Conservation (phyloP, 2,888 invertebrate species). For the Bombylius discolor region DNA sequence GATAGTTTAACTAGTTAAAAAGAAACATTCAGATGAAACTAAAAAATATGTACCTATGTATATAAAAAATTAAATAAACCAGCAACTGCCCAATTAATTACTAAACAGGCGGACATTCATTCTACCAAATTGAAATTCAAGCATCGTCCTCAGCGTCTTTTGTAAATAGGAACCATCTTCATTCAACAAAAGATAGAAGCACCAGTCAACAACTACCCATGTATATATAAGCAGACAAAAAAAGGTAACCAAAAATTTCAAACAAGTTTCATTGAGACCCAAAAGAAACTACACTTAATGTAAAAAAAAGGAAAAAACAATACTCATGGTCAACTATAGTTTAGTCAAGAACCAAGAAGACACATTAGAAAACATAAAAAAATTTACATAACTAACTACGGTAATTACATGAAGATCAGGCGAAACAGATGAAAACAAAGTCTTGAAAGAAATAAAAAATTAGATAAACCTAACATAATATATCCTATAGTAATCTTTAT, state of each 20-base stretch:
- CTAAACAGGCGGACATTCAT: constrained; percentile 8
- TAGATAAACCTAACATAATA: too few species aligned
- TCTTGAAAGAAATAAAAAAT: too few species aligned
- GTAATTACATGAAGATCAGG: constrained; percentile 6
- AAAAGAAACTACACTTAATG: too few species aligned
- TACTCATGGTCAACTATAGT: too few species aligned
- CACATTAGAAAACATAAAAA: background rate
- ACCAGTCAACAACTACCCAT: background rate
- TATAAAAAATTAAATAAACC: background rate
- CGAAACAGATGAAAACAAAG: background rate
- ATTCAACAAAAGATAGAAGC: background rate
- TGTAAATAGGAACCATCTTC: constrained; percentile 1
- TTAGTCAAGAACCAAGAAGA: too few species aligned
- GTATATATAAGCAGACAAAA: background rate
- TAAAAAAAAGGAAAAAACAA: too few species aligned
- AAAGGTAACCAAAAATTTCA: background rate
- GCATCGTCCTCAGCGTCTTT: constrained; percentile 1
- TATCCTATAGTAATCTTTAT: too few species aligned
- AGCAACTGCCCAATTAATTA: constrained; percentile 11
- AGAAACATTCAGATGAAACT: background rate
- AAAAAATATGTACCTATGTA: background rate
- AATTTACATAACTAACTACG: constrained; percentile 7
- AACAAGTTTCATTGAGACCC: background rate
- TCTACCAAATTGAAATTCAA: constrained; percentile 6
- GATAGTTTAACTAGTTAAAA: background rate